Conservation (phyloP, 2,113 vertebrate species). For the Redunca redunca region DNA sequence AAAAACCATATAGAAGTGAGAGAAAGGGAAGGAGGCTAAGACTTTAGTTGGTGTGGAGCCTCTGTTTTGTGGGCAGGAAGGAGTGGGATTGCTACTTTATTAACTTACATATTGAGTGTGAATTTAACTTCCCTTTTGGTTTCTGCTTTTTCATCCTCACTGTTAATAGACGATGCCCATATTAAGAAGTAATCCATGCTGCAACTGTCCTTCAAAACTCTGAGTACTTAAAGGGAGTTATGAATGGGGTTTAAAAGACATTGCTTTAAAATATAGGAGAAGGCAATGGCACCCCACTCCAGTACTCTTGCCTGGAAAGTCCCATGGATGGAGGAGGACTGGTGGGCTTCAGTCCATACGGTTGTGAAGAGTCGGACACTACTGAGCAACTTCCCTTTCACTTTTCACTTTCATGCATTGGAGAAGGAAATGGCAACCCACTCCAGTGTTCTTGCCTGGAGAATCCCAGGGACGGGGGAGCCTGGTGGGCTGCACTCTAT, state of each 20-base stretch:
- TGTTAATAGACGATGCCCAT: conserved; percentile 16
- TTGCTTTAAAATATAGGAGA: background rate
- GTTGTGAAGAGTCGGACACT: fast-evolving
- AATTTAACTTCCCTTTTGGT: conserved; percentile 29
- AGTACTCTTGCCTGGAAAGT: too few species aligned
- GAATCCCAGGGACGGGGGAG: too few species aligned
- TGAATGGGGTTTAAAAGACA: background rate
- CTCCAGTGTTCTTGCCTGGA: too few species aligned
- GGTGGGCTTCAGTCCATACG: too few species aligned
- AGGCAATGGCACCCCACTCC: too few species aligned
- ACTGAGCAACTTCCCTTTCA: too few species aligned
- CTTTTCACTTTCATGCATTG: too few species aligned
- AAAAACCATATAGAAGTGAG: background rate
- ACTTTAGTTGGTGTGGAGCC: background rate
- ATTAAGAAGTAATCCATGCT: conserved; percentile 8
- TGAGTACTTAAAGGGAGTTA: background rate
- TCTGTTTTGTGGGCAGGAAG: background rate
- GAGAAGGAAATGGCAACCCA: too few species aligned
- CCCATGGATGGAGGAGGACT: too few species aligned
- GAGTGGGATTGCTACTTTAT: background rate
- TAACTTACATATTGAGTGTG: background rate
- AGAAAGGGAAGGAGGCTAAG: background rate
- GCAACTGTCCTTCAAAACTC: background rate
- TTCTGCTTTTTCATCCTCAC: conserved; percentile 31
- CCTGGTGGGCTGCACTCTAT: too few species aligned